phyloP scores from a whole-genome alignment of 2,113 vertebrate species.

The Pluvialis apricaria region DNA sequence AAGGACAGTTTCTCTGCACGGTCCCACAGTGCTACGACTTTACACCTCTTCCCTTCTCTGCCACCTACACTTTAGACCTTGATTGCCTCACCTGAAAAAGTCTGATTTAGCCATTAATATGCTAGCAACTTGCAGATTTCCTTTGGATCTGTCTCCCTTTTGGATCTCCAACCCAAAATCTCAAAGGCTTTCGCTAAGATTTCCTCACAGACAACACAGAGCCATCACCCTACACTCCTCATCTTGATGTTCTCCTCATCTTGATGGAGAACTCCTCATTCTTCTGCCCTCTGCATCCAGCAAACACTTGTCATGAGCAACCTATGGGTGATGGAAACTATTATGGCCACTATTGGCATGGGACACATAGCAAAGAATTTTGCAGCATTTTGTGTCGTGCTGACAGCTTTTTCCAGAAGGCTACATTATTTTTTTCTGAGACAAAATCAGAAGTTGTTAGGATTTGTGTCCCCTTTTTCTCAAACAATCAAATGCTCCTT shows the following conservation, averaged over 20 bases:
- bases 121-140: background rate
- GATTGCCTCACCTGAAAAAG: background rate
- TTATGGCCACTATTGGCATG: background rate
- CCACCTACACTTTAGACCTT: background rate
- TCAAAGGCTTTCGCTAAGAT: background rate
- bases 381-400: background rate
- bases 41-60: background rate
- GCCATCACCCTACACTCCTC: background rate
- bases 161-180: background rate
- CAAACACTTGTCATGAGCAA: background rate
- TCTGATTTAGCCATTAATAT: background rate
- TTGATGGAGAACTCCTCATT: background rate
- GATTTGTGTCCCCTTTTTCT: background rate
- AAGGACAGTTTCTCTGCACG: background rate
- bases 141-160: background rate
- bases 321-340: background rate
- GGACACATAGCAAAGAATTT: background rate
- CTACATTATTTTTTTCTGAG: background rate
- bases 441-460: background rate
- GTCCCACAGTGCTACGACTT: background rate
- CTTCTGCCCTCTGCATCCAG: background rate
- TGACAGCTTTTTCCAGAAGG: background rate
- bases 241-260: background rate
- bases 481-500: background rate
- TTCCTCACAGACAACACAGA: background rate